These are phyloP conservation scores for Trididemnum clinides DNA, from an alignment of 23 tunicate genomes.

Conservation along the genomic window DNA sequence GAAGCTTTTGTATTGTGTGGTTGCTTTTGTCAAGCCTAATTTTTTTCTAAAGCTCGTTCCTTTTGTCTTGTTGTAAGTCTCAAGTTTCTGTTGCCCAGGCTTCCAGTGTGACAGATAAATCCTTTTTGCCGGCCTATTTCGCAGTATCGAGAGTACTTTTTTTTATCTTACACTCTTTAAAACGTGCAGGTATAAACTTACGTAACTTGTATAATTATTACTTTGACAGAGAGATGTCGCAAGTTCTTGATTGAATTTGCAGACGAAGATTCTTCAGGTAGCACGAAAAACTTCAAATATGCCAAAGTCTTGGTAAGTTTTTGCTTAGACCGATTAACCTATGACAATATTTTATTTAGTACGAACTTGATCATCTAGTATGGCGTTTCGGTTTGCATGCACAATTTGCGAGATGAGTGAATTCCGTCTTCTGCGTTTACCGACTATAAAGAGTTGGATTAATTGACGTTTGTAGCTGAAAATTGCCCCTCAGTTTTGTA, in stretches of 20 bases:
- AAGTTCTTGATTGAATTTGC: slow-evolving; percentile 69
- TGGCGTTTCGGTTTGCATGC: no score
- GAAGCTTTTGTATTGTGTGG: background rate
- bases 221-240: slow-evolving; percentile 54
- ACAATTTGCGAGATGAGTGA: no score
- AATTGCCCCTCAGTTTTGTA: no score
- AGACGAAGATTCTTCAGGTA: slow-evolving; percentile 51
- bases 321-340: background rate
- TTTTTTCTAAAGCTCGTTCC: no score
- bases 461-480: background rate
- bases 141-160: no score
- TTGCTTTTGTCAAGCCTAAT: background rate
- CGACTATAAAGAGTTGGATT: no score
- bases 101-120: background rate
- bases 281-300: slow-evolving; percentile 79
- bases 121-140: no score
- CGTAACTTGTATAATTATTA: background rate
- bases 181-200: background rate
- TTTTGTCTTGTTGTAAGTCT: no score
- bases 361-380: no score
- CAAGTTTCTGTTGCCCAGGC: background rate
- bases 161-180: no score
- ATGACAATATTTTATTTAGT: no score
- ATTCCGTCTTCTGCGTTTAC: no score
- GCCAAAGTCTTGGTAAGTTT: slow-evolving; percentile 76